These are phyloP conservation scores for Subacronicta megacephala DNA, from an alignment of 2,888 invertebrate species.

Conservation along the genomic window DNA sequence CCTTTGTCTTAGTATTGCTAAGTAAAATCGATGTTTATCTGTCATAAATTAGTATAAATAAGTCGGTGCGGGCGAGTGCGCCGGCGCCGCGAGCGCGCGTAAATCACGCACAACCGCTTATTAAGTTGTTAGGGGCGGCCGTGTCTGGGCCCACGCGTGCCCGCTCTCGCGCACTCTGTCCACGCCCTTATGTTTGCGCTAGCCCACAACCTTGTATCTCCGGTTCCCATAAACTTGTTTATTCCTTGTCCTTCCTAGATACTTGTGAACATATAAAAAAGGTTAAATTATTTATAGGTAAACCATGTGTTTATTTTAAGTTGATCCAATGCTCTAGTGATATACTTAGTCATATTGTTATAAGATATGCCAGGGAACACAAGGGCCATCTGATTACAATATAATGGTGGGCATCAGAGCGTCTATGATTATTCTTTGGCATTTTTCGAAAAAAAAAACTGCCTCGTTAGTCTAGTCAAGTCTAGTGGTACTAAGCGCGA, in stretches of 20 bases:
- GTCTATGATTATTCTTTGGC: too few relatives aligned
- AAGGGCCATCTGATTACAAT: too few relatives aligned
- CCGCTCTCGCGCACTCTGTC: constrained; percentile 70
- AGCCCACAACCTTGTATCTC: constrained; percentile 69
- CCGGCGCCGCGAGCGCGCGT: constrained; percentile 87
- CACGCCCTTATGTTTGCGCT: constrained; percentile 84
- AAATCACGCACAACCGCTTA: constrained; percentile 88
- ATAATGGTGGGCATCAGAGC: too few relatives aligned
- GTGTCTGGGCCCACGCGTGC: constrained; percentile 85
- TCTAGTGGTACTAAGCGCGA: too few relatives aligned
- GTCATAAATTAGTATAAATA: constrained; percentile 87
- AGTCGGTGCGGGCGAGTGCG: constrained; percentile 76
- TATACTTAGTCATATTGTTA: too few relatives aligned
- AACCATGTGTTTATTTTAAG: neutral
- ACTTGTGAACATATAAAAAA: constrained; percentile 43
- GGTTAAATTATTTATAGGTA: constrained; percentile 41
- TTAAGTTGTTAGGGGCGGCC: constrained; percentile 87
- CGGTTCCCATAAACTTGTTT: constrained; percentile 46
- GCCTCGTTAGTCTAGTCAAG: too few relatives aligned
- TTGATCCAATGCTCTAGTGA: neutral
- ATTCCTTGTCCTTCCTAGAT: constrained; percentile 40
- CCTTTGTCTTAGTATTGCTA: constrained; percentile 45
- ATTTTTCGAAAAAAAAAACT: too few relatives aligned
- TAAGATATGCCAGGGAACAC: too few relatives aligned
- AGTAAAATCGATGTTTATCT: constrained; percentile 82